Evolutionary conservation across 2,888 invertebrate species (phyloP), one percentile per base, ranked within the genome.

Genomic region (Tinea trinotella): DNA sequence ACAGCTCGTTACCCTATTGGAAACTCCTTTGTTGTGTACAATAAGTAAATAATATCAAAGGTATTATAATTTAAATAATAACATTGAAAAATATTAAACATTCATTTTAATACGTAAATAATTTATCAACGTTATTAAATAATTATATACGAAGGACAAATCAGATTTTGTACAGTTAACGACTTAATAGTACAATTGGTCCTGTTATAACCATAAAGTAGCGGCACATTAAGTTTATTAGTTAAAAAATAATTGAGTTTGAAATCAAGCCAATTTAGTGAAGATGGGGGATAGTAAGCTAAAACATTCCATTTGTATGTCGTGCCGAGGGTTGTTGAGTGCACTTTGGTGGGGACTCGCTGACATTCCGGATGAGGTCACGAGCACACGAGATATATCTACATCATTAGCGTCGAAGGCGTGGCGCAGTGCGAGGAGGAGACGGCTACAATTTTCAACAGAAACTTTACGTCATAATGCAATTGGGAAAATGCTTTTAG

Each of bases 351-450:
- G 56, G 58, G 36, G 56, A 55, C 57, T 12, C 18, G 49, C 20
- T 22, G 49, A 49, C 49, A 20, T 49, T 18, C 49, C 19, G 57
- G 54, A 55, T 56, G 58, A 57, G 46, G 44, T 52, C 35, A 30
- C 54, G 24, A 46, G 30, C 56, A 58, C 64, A 60, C 63, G 62
- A 69, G 19, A 17, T 19, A 19, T 17, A 79, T 80, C 81, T 82
- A 83, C 80, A 81, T 83, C 81, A 80, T 82, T 81, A 81, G 77
- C 66, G 72, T 67, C 63, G 66, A 68, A 17, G 50, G 9, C 13
- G 20, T 18, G 48, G 48, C 18, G 13, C 40, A n/a, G 40, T 40
- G 15, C n/a, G 40, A 13, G 13, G 40, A 2, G 6, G 40, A 4
- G 40, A 40, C 40, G 40, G n/a, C 40, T 13, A 40, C 40, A 13